These are phyloP conservation scores for Arnoldichthys spilopterus DNA, from an alignment of 2,797 vertebrate genomes.

Conservation along the genomic window DNA sequence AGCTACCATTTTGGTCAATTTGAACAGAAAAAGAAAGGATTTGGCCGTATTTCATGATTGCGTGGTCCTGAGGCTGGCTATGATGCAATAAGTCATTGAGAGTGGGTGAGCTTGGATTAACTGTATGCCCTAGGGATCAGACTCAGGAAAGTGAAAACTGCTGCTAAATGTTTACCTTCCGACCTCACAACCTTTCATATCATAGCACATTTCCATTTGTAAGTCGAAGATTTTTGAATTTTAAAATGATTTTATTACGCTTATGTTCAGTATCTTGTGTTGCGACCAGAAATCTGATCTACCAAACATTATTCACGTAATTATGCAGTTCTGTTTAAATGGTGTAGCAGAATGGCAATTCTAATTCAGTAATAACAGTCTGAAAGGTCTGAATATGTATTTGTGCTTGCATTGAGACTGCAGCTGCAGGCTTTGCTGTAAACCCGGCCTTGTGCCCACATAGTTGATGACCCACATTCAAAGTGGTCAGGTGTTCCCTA, in stretches of 20 bases:
- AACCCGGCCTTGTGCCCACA: not conserved
- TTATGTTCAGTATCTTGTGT: too few relatives aligned
- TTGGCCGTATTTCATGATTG: conserved; percentile 67
- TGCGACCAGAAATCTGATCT: too few relatives aligned
- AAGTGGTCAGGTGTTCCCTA: conserved; percentile 49
- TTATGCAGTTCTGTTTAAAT: too few relatives aligned
- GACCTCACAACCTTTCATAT: not conserved
- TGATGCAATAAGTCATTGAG: conserved; percentile 53
- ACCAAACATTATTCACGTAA: too few relatives aligned
- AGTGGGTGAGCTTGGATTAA: conserved; percentile 55
- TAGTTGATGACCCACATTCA: not conserved
- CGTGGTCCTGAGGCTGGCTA: conserved; percentile 34
- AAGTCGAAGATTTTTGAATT: too few relatives aligned
- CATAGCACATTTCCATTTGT: too few relatives aligned
- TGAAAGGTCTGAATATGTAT: not conserved
- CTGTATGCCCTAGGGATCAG: conserved; percentile 41
- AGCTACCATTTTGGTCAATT: conserved; percentile 81
- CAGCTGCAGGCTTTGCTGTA: not conserved
- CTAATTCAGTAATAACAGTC: not conserved
- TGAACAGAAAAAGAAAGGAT: conserved; percentile 77
- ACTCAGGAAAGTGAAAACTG: conserved; percentile 23
- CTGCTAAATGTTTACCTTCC: conserved; percentile 19
- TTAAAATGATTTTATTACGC: too few relatives aligned
- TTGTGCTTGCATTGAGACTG: not conserved
- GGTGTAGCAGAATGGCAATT: too few relatives aligned